A percentile compares a stretch with the other conserved stretches of the same genome.
phyloP scores from a whole-genome alignment of 2,797 vertebrate genomes.

The Rhynchotus rufescens region DNA sequence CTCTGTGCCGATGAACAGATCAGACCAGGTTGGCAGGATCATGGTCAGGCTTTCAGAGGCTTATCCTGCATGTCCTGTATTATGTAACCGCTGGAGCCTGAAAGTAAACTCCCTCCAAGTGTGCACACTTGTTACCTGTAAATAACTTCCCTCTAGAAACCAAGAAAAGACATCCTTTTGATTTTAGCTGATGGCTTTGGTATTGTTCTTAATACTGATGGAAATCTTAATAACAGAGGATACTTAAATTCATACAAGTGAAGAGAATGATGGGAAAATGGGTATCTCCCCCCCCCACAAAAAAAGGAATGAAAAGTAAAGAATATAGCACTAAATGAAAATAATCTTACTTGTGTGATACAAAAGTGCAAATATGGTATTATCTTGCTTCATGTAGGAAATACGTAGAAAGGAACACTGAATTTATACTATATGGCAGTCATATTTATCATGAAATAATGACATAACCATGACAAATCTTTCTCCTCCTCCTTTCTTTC shows the following conservation, averaged over 20 bases:
- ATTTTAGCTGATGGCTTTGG: neutral
- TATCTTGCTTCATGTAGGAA: neutral
- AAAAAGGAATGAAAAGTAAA: neutral
- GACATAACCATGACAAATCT: neutral
- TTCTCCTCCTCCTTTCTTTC: neutral
- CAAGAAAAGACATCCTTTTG: neutral
- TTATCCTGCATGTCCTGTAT: fast-evolving
- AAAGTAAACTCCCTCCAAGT: neutral
- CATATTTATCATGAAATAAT: neutral
- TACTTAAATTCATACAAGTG: neutral
- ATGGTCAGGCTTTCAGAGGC: neutral
- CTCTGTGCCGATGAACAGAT: neutral
- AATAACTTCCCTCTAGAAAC: neutral
- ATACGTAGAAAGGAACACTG: neutral
- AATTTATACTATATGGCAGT: neutral
- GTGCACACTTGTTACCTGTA: neutral
- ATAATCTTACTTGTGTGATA: neutral
- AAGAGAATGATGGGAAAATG: neutral
- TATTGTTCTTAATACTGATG: neutral
- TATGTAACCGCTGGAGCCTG: neutral
- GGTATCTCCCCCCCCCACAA: fast-evolving
- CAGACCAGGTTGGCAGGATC: neutral
- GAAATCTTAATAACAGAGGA: neutral
- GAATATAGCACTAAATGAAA: neutral
- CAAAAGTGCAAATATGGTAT: neutral